Conservation (phyloP, 2,888 invertebrate genomes). For the Drosophila algonquin region DNA sequence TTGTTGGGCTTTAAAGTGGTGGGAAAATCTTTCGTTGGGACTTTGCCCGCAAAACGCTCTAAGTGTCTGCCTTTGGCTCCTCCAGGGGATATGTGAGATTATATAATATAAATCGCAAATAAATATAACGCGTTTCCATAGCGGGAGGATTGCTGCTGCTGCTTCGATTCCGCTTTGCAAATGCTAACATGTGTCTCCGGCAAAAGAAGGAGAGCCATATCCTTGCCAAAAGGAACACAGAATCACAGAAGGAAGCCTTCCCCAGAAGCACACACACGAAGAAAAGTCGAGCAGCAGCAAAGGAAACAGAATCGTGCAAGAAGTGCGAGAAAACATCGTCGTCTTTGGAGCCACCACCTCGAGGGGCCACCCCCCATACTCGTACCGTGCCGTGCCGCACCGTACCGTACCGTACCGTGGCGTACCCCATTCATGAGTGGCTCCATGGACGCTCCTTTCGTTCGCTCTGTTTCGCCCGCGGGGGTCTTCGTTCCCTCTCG, state of each 20-base stretch:
- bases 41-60: slow-evolving; percentile 26
- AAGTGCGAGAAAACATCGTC: not conserved
- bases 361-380: not conserved
- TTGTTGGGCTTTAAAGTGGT: not conserved
- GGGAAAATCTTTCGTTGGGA: not conserved
- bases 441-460: slow-evolving; percentile 13
- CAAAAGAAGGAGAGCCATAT: slow-evolving; percentile 2
- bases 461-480: slow-evolving; percentile 2
- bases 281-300: not conserved
- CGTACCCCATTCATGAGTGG: slow-evolving; percentile 28
- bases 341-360: not conserved
- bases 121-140: slow-evolving; percentile 62
- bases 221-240: not conserved
- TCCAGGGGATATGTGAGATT: slow-evolving; percentile 55
- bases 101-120: slow-evolving; percentile 68
- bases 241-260: not conserved
- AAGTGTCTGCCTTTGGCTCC: slow-evolving; percentile 42
- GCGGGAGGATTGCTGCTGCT: slow-evolving; percentile 1
- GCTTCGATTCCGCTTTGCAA: slow-evolving; percentile 47
- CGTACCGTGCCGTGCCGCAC: too few relatives aligned
- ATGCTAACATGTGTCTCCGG: slow-evolving; percentile 56
- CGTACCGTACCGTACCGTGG: too few relatives aligned
- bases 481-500: slow-evolving; percentile 16
- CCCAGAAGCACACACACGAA: not conserved
- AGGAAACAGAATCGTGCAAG: too few relatives aligned